A percentile compares a stretch with the other conserved stretches of the same genome.
Evolutionary conservation across 1,140 invertebrate genomes (phyloP).

Genomic region (Solen grandis): DNA sequence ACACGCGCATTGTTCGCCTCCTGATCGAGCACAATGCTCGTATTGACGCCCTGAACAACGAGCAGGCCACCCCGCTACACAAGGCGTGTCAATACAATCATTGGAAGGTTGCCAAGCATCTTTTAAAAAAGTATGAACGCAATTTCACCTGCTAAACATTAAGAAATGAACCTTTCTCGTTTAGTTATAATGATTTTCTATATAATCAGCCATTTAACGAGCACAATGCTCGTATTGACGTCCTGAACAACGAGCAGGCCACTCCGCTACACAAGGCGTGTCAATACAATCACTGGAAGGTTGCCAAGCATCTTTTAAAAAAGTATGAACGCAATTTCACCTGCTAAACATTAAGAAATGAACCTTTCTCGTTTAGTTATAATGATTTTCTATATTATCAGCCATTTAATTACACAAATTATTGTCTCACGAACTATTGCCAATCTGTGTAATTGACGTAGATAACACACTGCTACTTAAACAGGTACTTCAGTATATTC

Average conservation of each 20-base stretch:
- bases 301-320: constrained; percentile 79
- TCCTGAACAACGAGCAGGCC: constrained; percentile 79
- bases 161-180: no score
- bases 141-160: no score
- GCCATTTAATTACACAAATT: no score
- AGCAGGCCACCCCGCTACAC: constrained; percentile 82
- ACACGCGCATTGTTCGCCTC: constrained; percentile 76
- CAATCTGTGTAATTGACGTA: no score
- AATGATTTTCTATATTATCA: no score
- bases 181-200: no score
- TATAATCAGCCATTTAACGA: constrained; percentile 78
- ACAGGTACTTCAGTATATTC: no score
- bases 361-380: no score
- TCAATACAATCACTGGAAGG: constrained; percentile 76
- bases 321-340: constrained; percentile 73
- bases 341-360: no score
- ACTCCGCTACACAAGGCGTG: constrained; percentile 82
- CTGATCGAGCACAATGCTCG: constrained; percentile 79
- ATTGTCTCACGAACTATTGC: no score
- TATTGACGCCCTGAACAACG: constrained; percentile 80
- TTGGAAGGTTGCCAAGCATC: constrained; percentile 77
- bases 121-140: constrained; percentile 77
- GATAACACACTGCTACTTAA: no score
- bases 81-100: constrained; percentile 80
- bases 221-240: constrained; percentile 80